Percentiles rank a stretch among this genome's conserved stretches.
Evolutionary conservation across 1,140 invertebrate species (phyloP).

Genomic region (Drosophila truncata): DNA sequence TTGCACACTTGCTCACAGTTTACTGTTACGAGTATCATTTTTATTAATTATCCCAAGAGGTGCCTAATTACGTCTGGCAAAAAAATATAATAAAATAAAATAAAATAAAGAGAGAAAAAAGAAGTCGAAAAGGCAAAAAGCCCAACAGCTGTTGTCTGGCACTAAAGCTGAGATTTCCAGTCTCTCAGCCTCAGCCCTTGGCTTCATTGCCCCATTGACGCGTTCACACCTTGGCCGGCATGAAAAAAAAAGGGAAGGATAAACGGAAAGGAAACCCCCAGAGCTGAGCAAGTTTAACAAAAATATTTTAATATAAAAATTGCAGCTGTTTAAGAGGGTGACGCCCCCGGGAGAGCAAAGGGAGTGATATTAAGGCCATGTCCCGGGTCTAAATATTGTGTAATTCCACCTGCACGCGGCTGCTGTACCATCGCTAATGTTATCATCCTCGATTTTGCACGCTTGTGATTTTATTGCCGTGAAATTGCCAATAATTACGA

Average conservation of each 20-base stretch:
- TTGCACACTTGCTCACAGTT: constrained; percentile 23
- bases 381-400: constrained; percentile 46
- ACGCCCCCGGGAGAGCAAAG: constrained; percentile 46
- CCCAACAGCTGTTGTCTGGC: constrained; percentile 43
- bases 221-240: constrained; percentile 68
- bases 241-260: neutral
- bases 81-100: constrained; percentile 10
- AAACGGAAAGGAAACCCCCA: constrained; percentile 8
- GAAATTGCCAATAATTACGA: constrained; percentile 83
- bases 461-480: constrained; percentile 83
- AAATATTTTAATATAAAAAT: constrained; percentile 74
- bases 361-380: constrained; percentile 41
- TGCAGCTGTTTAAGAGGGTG: constrained; percentile 66
- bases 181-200: constrained; percentile 26
- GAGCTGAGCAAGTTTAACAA: constrained; percentile 47
- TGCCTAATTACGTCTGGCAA: constrained; percentile 63
- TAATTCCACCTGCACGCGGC: constrained; percentile 51
- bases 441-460: constrained; percentile 79
- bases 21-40: constrained; percentile 57
- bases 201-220: constrained; percentile 74
- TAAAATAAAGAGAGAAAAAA: neutral
- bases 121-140: constrained; percentile 16
- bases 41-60: constrained; percentile 68
- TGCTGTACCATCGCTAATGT: constrained; percentile 29
- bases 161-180: constrained; percentile 26